These are phyloP conservation scores for Leptinotarsa lineolata DNA, from an alignment of 1,140 invertebrate genomes.

Conservation along the genomic window DNA sequence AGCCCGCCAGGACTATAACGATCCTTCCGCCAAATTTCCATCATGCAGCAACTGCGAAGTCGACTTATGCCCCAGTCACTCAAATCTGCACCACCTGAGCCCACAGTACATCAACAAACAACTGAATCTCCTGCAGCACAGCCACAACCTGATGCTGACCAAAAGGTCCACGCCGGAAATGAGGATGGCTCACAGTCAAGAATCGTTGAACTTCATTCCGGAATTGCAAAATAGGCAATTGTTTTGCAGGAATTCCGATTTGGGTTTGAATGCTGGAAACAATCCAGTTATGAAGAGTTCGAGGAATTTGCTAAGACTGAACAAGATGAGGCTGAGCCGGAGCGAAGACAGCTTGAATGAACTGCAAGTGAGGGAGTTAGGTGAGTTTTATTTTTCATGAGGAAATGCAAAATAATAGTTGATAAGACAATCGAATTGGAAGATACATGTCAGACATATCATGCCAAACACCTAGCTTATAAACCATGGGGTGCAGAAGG, in stretches of 20 bases:
- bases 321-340: constrained; percentile 47
- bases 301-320: constrained; percentile 39
- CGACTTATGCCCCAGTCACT: constrained; percentile 46
- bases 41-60: constrained; percentile 42
- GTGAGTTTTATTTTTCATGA: background rate
- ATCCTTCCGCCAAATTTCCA: constrained; percentile 27
- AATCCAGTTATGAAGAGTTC: constrained; percentile 31
- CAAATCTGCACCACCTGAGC: constrained; percentile 45
- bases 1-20: constrained; percentile 29
- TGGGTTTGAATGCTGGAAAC: constrained; percentile 13
- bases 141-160: background rate
- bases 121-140: constrained; percentile 39
- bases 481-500: too few species aligned
- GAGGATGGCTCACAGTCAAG: constrained; percentile 19
- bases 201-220: background rate
- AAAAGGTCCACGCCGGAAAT: background rate
- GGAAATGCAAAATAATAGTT: too few species aligned
- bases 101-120: constrained; percentile 45
- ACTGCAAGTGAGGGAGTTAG: constrained; percentile 29
- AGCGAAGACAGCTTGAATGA: constrained; percentile 51
- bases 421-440: too few species aligned
- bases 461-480: too few species aligned
- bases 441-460: too few species aligned
- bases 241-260: background rate
- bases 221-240: background rate